Conservation (phyloP, 2,888 invertebrate species). For the Scrobipalpa costella region DNA sequence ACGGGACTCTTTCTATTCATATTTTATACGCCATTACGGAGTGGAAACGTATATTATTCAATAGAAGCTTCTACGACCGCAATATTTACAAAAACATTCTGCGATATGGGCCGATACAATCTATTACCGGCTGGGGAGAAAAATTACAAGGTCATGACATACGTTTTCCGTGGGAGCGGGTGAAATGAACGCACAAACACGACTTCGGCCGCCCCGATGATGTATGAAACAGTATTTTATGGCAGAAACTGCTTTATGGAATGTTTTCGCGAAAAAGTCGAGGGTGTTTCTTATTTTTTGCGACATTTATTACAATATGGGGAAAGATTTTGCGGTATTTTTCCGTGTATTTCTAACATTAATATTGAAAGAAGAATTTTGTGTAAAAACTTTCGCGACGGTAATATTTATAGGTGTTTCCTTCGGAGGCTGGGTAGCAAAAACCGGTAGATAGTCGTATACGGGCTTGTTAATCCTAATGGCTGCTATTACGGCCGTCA, state of each 20-base stretch:
- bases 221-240: constrained; percentile 37
- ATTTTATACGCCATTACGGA: constrained; percentile 66
- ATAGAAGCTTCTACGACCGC: constrained; percentile 44
- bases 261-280: constrained; percentile 2
- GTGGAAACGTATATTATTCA: constrained; percentile 57
- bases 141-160: constrained; percentile 59
- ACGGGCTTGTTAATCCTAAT: constrained; percentile 14
- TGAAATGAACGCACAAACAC: neutral
- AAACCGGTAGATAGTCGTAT: neutral
- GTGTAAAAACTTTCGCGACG: neutral
- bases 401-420: neutral
- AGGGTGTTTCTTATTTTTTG: constrained; percentile 16
- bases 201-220: constrained; percentile 33
- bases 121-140: constrained; percentile 50
- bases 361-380: constrained; percentile 1
- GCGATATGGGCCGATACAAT: constrained; percentile 46
- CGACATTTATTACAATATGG: constrained; percentile 19
- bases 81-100: constrained; percentile 47
- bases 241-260: constrained; percentile 27
- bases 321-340: constrained; percentile 13
- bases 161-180: constrained; percentile 46
- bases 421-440: neutral
- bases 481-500: constrained; percentile 40
- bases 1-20: constrained; percentile 58
- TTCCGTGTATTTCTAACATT: neutral